phyloP scores from a whole-genome alignment of 1,140 invertebrate species.

The Trichomalopsis sarcophagae region DNA sequence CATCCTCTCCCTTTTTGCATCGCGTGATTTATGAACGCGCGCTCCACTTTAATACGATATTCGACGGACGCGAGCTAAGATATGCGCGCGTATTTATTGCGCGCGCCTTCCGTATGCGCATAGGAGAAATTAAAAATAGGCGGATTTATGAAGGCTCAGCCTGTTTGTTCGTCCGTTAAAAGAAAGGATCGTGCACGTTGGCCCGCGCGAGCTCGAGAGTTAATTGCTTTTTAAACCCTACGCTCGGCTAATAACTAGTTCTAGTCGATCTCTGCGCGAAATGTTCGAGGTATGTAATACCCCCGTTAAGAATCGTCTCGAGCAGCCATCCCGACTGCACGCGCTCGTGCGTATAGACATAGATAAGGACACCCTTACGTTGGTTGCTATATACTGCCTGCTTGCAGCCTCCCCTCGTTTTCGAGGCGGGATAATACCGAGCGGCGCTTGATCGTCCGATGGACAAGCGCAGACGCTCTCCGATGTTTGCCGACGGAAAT shows the following conservation, averaged over 20 bases:
- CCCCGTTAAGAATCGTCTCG: background rate
- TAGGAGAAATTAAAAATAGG: background rate
- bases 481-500: conserved; percentile 36
- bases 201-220: background rate
- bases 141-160: no score
- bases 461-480: background rate
- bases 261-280: background rate
- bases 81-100: background rate
- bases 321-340: background rate
- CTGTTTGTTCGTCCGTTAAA: background rate
- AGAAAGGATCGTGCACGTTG: background rate
- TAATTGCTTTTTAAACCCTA: background rate
- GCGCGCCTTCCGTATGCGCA: background rate
- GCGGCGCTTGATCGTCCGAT: conserved; percentile 11
- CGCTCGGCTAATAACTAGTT: background rate
- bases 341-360: background rate
- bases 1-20: background rate
- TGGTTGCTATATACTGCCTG: background rate
- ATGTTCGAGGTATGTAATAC: conserved; percentile 22
- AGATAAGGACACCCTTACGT: background rate
- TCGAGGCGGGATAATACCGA: background rate
- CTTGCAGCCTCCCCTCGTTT: background rate
- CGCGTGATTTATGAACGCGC: background rate
- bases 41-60: background rate
- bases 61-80: background rate